A percentile compares a stretch with the other conserved stretches of the same genome.
phyloP scores from a whole-genome alignment of 92 coral and sea anemone species.

The Metridium senile region DNA sequence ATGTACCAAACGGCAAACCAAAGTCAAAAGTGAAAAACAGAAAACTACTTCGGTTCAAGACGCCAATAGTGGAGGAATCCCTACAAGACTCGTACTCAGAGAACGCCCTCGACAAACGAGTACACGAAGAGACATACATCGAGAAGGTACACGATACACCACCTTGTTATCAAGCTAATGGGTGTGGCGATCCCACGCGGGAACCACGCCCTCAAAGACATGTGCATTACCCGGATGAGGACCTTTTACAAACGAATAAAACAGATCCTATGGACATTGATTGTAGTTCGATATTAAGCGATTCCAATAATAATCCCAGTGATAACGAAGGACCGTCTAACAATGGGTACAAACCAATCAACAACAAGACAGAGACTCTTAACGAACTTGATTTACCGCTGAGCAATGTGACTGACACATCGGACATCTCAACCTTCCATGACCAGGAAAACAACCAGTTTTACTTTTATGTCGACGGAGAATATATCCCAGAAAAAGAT shows the following conservation, averaged over 20 bases:
- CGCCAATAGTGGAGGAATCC: slow-evolving; percentile 33
- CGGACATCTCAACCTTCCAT: slow-evolving; percentile 61
- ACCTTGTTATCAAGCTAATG: slow-evolving; percentile 10
- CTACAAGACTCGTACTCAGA: slow-evolving; percentile 28
- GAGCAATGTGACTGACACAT: slow-evolving; percentile 20
- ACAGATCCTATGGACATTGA: background rate
- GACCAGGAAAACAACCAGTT: slow-evolving; percentile 62
- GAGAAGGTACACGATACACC: slow-evolving; percentile 7
- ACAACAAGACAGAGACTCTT: background rate
- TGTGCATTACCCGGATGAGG: slow-evolving; percentile 27
- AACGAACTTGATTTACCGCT: background rate
- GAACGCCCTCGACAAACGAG: slow-evolving; percentile 11
- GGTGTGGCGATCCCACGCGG: background rate
- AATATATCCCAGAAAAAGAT: slow-evolving; percentile 64
- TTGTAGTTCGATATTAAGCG: slow-evolving; percentile 31
- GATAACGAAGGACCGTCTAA: slow-evolving; percentile 6
- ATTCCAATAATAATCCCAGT: slow-evolving; percentile 23
- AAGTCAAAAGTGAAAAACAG: slow-evolving; percentile 18
- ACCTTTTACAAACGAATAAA: background rate
- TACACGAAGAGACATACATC: slow-evolving; percentile 21
- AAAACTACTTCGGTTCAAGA: slow-evolving; percentile 22
- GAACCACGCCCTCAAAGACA: slow-evolving; percentile 1
- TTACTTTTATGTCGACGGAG: slow-evolving; percentile 75
- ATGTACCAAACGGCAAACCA: slow-evolving; percentile 19
- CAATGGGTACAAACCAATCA: slow-evolving; percentile 14